Evolutionary conservation across 2,888 invertebrate species (phyloP), one percentile per base, ranked within the genome.

Genomic region (Pandemis corylana): DNA sequence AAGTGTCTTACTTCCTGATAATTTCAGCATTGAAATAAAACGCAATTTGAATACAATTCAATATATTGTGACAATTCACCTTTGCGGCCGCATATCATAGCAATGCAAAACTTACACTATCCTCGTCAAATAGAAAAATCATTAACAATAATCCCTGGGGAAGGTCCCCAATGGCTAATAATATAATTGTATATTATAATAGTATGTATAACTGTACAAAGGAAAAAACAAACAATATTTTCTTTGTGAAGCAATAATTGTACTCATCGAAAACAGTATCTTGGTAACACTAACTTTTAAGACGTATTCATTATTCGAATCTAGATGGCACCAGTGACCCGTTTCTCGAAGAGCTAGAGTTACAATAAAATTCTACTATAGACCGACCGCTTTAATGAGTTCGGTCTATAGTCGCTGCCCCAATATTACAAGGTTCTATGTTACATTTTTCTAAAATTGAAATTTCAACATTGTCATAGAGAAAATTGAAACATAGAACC

Each of bases 31-130:
- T 12, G 12, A 51, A 85, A 81, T 84, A 69, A 87, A 86, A 89
- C 82, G 84, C 76, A 76, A 72, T 78, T 42, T 76, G 76, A 68
- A 80, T 82, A 83, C 77, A 83, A 79, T 83, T 82, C 72, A 76
- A 71, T 79, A 77, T 90, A 90, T 90, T 91, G 88, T 90, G 90
- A 90, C 87, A 86, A 84, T 80, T 76, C 72, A 85, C 87, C 85
- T 84, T 81, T 78, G 81, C 74, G 81, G 82, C 83, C 80, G 78
- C 68, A 77, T 67, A 82, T 77, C 82, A 81, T 79, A 87, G 81
- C 79, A 82, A 86, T 87, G 84, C 83, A 85, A 84, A 87, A 84
- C 86, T 87, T 89, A 90, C 76, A 87, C 82, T 82, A 83, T 84
- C 86, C 86, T 81, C 75, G 69, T 83, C 79, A 83, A 81, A 78